Base-by-base conservation (phyloP, 1,140 invertebrate species). In the Ptiloglossa arizonensis region DNA sequence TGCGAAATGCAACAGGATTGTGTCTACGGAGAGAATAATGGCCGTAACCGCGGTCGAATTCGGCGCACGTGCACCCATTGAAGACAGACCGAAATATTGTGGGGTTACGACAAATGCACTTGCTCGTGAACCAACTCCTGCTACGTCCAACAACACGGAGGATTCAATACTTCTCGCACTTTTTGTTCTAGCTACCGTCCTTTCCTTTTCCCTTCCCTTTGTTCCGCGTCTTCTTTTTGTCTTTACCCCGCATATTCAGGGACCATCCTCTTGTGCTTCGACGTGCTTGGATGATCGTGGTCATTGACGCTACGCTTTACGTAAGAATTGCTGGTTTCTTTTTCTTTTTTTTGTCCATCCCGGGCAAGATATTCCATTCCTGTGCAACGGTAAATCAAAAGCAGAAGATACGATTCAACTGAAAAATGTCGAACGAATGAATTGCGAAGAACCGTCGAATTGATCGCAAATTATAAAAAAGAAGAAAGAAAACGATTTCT, bases 1-100 rank as follows among this genome's bases (percentile, higher is more conserved):
- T 80, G 62, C 57, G 74, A 73, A 86, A 84, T 86, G 85, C 85
- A 84, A 84, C 79, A 86, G 85, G 82, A 86, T 84, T 82, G 72
- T 80, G 75, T 86, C 70, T 62, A 22, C 29, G 22, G 22, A 11
- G 46, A 77, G 68, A 77, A 71, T 77, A 77, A 77, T 77, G 75
- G 57, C 9, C 5, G 56, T 35, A 63, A 24, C 67, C 32, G 15
- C 15, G 3, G 57, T 2, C 46, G 57, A 71, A 77, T 71, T 71
- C 75, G 57, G 57, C 24, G 67, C 75, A 71, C 67, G 75, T 71
- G 75, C 56, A 22, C 15, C 56, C 56, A 71, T 70, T 62, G 46
- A 77, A 70, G 67, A 71, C 66, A 52, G 56, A 71, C 32, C 54
- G 57, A 70, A 77, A 77, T 70, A 71, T 77, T 50, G 66, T 41